Conservation (phyloP, 2,888 invertebrate genomes). For the Sinopyrophorus schimmeli region DNA sequence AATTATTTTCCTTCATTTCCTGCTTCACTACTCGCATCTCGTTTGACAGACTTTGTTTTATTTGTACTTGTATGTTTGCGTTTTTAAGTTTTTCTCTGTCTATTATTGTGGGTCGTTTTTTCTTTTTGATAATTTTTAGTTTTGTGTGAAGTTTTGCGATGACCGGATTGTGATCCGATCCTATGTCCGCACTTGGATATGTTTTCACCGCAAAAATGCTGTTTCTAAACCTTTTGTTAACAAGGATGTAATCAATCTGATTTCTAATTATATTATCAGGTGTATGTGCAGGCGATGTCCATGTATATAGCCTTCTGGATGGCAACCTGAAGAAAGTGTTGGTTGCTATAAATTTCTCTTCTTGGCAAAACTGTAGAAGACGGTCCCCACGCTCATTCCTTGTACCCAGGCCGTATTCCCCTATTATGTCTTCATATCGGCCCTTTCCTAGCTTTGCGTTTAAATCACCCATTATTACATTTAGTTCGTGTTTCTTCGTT, state of each 20-base stretch:
- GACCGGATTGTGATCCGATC: constrained; percentile 1
- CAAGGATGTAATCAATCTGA: constrained; percentile 3
- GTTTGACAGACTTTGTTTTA: background rate
- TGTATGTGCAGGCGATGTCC: constrained; percentile 4
- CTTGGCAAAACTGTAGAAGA: constrained; percentile 5
- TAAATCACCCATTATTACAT: constrained; percentile 3
- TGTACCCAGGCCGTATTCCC: constrained; percentile 3
- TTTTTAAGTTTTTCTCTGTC: constrained; percentile 4
- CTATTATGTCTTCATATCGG: constrained; percentile 1
- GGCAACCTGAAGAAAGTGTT: constrained; percentile 1
- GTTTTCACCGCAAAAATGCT: constrained; percentile 4
- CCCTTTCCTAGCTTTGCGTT: constrained; percentile 5
- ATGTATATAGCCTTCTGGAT: constrained; percentile 1
- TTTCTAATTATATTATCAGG: constrained; percentile 10
- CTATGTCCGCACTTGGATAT: background rate
- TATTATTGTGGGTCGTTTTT: background rate
- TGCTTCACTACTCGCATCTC: background rate
- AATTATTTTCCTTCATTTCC: constrained; percentile 1
- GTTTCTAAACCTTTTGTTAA: constrained; percentile 15
- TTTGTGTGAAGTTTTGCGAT: constrained; percentile 5
- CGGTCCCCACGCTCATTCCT: constrained; percentile 5
- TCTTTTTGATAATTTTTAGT: background rate
- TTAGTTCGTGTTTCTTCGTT: constrained; percentile 3
- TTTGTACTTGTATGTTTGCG: constrained; percentile 6
- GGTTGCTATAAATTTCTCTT: constrained; percentile 2